Evolutionary conservation across 2,797 vertebrate genomes (phyloP).

Genomic region (Chaetophractus vellerosus): DNA sequence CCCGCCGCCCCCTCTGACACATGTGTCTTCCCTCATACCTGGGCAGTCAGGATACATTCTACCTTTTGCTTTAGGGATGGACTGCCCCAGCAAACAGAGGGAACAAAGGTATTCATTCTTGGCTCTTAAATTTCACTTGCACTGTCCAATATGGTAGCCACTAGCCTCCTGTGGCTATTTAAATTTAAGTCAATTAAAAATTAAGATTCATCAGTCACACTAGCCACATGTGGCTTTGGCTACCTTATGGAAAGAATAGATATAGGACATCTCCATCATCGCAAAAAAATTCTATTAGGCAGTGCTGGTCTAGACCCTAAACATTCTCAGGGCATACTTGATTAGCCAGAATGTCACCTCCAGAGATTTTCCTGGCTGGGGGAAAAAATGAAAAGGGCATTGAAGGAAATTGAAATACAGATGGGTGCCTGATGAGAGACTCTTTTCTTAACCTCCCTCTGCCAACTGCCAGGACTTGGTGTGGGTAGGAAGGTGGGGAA

Average conservation of each 20-base stretch:
- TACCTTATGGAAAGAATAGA: not conserved
- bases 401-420: not conserved
- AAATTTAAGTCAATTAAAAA: slow-evolving; percentile 7
- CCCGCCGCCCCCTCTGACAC: not conserved
- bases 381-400: not conserved
- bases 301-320: not conserved
- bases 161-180: not conserved
- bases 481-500: not conserved
- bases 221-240: not conserved
- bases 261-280: not conserved
- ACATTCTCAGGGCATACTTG: not conserved
- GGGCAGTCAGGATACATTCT: not conserved
- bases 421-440: not conserved
- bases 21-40: not conserved
- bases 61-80: not conserved
- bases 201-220: not conserved
- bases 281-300: not conserved
- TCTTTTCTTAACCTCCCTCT: not conserved
- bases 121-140: not conserved
- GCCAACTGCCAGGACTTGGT: not conserved
- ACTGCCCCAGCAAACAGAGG: not conserved
- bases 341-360: not conserved
- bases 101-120: slow-evolving; percentile 33
- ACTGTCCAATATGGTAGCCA: not conserved
- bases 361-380: not conserved